Evolutionary conservation across 2,797 vertebrate genomes (phyloP).

Genomic region (Catamblyrhynchus diadema): DNA sequence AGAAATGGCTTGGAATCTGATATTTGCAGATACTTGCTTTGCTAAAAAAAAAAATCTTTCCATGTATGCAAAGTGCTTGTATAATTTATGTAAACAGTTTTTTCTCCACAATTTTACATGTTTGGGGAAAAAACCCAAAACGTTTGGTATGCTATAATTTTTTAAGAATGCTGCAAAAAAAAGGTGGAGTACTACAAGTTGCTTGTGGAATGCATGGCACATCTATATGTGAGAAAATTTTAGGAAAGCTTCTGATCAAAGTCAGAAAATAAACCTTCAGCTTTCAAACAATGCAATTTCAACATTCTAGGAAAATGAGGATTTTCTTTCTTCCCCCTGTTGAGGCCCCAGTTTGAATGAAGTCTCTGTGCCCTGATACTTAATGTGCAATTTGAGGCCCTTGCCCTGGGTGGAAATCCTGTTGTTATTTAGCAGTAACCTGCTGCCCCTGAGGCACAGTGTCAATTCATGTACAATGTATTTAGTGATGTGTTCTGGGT

Average conservation of each 20-base stretch:
- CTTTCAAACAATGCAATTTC: background rate
- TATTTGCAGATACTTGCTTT: background rate
- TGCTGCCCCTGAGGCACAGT: background rate
- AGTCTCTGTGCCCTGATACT: background rate
- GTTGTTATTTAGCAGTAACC: background rate
- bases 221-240: background rate
- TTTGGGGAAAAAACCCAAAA: rapidly evolving
- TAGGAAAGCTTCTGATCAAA: background rate
- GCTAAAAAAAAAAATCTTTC: background rate
- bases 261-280: background rate
- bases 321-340: background rate
- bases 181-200: background rate
- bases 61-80: background rate
- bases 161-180: background rate
- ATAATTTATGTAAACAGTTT: background rate
- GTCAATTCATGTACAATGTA: background rate
- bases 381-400: background rate
- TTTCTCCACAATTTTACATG: rapidly evolving
- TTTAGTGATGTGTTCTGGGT: background rate
- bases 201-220: background rate
- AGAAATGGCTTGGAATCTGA: background rate
- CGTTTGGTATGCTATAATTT: rapidly evolving
- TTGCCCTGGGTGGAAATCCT: background rate
- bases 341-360: background rate
- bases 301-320: background rate